Base-by-base conservation (phyloP, 2,113 vertebrate genomes). In the Apistogramma diplotaenia region DNA sequence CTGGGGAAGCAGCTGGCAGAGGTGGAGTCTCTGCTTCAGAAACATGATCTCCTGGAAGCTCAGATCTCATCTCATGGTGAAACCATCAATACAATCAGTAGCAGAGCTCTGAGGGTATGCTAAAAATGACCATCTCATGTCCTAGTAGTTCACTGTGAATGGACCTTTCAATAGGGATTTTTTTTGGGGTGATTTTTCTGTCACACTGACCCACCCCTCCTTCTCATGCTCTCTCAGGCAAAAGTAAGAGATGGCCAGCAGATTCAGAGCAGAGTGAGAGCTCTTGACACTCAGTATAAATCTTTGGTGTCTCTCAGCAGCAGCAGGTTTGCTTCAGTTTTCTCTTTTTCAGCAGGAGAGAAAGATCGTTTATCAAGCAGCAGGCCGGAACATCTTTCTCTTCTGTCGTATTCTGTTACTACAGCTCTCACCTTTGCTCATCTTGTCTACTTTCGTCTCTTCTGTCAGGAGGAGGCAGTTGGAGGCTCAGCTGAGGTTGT, bases 1-100 rank as follows among this genome's bases (percentile, higher is more conserved):
- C 90, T 88, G 83, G 97, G 96, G 31, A 97, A 95, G 75, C 95
- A 97, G 85, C 93, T 97, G 43, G 85, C 93, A 0, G 96, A 98
- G 72, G 95, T 94, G 19, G 94, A 93, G 33, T 94, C 96, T 79
- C 92, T 97, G 70, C 94, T 98, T 7, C 97, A 97, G 90, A 96
- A 95, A 35, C 97, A 99, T 23, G 93, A 96, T 56, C 93, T 99
- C 46, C 57, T 97, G 83, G 96, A 97, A 74, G 94, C 95, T 0
- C 97, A 96, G 85, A 95, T 97, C 87, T 95, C 90, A 1, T 93
- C 94, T 40, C 95, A 95, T 3, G 95, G 94, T n/a, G 95, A 96
- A 59, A 94, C 91, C 8, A 73, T 97, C 85, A 78, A 25, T 25
- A 61, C 86, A 12, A 95, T 98, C 73, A 94, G 88, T 60, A 87